Evolutionary conservation across 1,140 invertebrate genomes (phyloP).

Genomic region (Drosophila aff.): DNA sequence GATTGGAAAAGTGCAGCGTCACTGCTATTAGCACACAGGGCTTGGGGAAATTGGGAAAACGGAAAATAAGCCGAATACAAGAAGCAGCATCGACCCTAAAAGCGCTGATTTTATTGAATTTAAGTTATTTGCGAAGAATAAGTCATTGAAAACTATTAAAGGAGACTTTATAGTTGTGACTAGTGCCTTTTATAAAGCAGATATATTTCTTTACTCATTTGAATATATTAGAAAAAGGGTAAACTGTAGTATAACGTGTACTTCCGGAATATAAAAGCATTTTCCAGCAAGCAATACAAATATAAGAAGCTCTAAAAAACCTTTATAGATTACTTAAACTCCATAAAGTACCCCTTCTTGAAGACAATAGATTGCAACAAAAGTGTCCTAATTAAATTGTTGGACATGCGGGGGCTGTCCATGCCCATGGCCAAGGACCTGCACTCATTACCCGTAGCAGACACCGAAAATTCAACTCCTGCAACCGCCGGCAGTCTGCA

Average conservation of each 20-base stretch:
- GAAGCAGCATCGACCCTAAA: not conserved
- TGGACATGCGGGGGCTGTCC: not conserved
- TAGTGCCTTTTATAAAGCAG: too few relatives aligned
- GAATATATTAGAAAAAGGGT: not conserved
- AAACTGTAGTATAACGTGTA: too few relatives aligned
- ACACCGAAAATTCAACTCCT: slow-evolving; percentile 11
- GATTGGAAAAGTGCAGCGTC: slow-evolving; percentile 53
- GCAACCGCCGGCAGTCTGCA: slow-evolving; percentile 1
- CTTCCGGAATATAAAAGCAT: too few relatives aligned
- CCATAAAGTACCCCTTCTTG: not conserved
- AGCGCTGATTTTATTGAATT: not conserved
- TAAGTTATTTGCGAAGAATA: not conserved
- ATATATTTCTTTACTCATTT: not conserved
- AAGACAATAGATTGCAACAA: slow-evolving; percentile 4
- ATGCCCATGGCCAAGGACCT: slow-evolving; percentile 17
- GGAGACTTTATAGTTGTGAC: too few relatives aligned
- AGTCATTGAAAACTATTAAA: too few relatives aligned
- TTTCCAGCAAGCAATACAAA: not conserved
- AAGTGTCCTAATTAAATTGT: slow-evolving; percentile 12
- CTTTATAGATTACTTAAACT: not conserved
- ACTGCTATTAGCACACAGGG: slow-evolving; percentile 46
- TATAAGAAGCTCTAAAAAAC: not conserved
- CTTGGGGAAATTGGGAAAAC: slow-evolving; percentile 4
- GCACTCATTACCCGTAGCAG: slow-evolving; percentile 29
- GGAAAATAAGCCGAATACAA: slow-evolving; percentile 17